Base-by-base conservation (phyloP, 2,113 vertebrate genomes). In the Circaetus gallicus region DNA sequence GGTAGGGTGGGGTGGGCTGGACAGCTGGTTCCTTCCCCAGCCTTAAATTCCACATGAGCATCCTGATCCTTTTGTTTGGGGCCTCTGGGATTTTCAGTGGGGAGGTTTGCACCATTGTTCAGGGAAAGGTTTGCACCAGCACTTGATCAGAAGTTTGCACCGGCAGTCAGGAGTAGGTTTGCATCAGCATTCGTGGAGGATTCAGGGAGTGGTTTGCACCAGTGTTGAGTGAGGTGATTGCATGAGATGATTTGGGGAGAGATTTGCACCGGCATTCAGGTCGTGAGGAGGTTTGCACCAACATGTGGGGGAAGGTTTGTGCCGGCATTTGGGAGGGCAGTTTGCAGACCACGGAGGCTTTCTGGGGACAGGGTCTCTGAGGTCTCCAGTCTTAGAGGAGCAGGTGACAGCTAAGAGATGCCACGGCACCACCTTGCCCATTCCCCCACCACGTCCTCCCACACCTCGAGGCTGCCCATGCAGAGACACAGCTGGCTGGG, bases 381-480 rank as follows among this genome's bases (percentile, higher is more conserved):
- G 20, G 18, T 50, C 38, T 67, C n/a, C n/a, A 25, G 29, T 43
- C 34, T 59, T 9, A 3, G 59, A 83, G 34, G 53, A 80, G 13
- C 10, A 43, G 47, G 22, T 72, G 52, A 61, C 49, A 82, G 32
- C 7, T 29, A 32, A 85, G n/a, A 70, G 26, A 13, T 61, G 36
- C n/a, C 34, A 47, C 1, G 3, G 24, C 34, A 82, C 24, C 47
- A 61, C 36, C 20, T 62, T 93, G 4, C 16, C 17, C 38, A 2
- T 59, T 67, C 7, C 13, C 7, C 5, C 9, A 13, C 13, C 21
- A 7, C 1, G 1, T 61, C 49, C 26, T 66, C 16, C 45, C 0
- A 0, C 56, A 66, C 29, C 14, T 70, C 0, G 1, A 88, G 31
- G 45, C 20, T 61, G 36, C 25, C 22, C 3, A 0, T 50, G 53